Evolutionary conservation across 1,140 invertebrate species (phyloP).

Genomic region (Philotrypesis tridentata): DNA sequence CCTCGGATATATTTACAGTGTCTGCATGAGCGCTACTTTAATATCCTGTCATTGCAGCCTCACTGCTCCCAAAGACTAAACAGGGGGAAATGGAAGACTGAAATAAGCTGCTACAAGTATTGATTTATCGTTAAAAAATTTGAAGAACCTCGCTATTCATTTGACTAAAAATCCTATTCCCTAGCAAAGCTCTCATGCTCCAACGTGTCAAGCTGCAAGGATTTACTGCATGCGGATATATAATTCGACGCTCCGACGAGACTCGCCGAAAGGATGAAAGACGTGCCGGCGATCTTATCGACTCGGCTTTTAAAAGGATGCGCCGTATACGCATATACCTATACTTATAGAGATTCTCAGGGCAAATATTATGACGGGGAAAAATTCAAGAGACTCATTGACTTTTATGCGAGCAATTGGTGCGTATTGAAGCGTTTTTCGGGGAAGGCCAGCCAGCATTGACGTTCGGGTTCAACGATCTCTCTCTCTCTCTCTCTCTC

Average conservation of each 20-base stretch:
- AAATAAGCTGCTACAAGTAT: too few relatives aligned
- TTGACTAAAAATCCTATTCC: too few relatives aligned
- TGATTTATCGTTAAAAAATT: too few relatives aligned
- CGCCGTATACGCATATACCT: neutral
- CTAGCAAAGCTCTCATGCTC: too few relatives aligned
- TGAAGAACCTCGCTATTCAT: too few relatives aligned
- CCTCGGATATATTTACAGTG: conserved; percentile 51
- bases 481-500: conserved; percentile 39
- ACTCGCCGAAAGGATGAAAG: conserved; percentile 32
- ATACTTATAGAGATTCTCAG: neutral
- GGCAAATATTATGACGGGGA: conserved; percentile 15
- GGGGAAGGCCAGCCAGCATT: conserved; percentile 30
- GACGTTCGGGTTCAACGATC: conserved; percentile 59
- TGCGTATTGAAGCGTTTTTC: conserved; percentile 24
- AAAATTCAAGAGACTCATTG: conserved; percentile 8
- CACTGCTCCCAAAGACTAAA: neutral
- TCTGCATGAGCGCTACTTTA: conserved; percentile 51
- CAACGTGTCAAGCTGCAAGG: too few relatives aligned
- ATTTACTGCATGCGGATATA: too few relatives aligned
- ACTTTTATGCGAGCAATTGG: too few relatives aligned
- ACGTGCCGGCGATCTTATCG: conserved; percentile 51
- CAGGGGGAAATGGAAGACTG: too few relatives aligned
- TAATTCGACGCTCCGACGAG: conserved; percentile 32
- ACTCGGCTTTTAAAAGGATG: conserved; percentile 39
- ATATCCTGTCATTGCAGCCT: conserved; percentile 56